Percentiles rank a stretch among this genome's conserved stretches.
Evolutionary conservation across 2,113 vertebrate species (phyloP).

Genomic region (Scortum barcoo): DNA sequence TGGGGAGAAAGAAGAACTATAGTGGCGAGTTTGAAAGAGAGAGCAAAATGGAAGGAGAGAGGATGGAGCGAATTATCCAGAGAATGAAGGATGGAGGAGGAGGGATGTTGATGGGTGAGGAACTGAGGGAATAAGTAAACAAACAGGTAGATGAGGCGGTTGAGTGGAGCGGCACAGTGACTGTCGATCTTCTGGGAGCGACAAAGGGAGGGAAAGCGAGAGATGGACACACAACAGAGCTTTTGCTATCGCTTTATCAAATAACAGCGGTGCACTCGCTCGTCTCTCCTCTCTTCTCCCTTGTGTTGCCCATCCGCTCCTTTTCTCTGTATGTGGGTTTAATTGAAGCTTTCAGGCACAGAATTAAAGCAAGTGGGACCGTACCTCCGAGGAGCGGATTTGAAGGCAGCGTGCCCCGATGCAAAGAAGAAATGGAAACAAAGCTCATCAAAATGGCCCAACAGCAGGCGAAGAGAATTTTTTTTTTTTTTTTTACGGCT

Average conservation of each 20-base stretch:
- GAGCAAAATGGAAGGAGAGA: conserved; percentile 30
- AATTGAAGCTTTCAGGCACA: conserved; percentile 68
- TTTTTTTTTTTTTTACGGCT: too few species aligned
- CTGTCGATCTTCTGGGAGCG: conserved; percentile 63
- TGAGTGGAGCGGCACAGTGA: conserved; percentile 62
- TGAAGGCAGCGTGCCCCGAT: conserved; percentile 5
- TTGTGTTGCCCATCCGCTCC: conserved; percentile 29
- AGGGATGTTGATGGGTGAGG: conserved; percentile 59
- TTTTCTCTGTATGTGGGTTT: conserved; percentile 52
- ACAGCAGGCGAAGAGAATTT: conserved; percentile 8
- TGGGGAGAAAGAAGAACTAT: conserved; percentile 14
- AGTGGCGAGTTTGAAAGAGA: neutral
- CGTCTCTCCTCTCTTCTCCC: conserved; percentile 25
- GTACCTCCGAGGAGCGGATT: conserved; percentile 60
- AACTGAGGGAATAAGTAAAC: conserved; percentile 72
- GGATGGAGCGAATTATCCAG: conserved; percentile 43
- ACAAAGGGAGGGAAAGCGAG: conserved; percentile 39
- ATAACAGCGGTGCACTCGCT: conserved; percentile 17
- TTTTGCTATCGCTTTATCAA: conserved; percentile 35
- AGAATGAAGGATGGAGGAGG: conserved; percentile 39
- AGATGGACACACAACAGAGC: conserved; percentile 49
- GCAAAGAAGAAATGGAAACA: conserved; percentile 52
- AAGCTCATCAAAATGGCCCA: conserved; percentile 46
- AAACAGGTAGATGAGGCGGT: conserved; percentile 70
- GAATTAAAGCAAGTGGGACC: conserved; percentile 59